Conservation (phyloP, 2,888 invertebrate species). For the Pammene fasciana region DNA sequence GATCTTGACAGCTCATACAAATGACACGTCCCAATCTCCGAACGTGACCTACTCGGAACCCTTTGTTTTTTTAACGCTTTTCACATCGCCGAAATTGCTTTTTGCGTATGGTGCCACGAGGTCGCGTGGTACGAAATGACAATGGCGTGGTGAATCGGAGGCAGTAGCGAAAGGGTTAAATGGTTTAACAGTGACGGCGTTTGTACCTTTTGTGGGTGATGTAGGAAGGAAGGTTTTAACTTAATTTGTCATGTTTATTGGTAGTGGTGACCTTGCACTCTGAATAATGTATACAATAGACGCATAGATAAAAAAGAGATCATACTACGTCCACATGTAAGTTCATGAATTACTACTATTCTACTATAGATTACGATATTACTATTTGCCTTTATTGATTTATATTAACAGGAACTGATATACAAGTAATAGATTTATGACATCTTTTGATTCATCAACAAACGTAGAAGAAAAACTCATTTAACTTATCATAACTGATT, state of each 20-base stretch:
- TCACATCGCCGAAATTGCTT: constrained; percentile 43
- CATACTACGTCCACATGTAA: too few relatives aligned
- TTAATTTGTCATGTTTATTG: constrained; percentile 16
- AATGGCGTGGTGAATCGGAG: constrained; percentile 33
- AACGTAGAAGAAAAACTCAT: too few relatives aligned
- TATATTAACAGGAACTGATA: too few relatives aligned
- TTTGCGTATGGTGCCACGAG: constrained; percentile 40
- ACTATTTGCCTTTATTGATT: too few relatives aligned
- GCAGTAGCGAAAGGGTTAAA: constrained; percentile 12
- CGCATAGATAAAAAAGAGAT: too few relatives aligned
- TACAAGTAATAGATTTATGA: too few relatives aligned
- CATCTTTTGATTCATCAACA: too few relatives aligned
- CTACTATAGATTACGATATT: too few relatives aligned
- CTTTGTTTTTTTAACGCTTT: constrained; percentile 51
- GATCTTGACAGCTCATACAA: constrained; percentile 57
- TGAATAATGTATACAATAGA: too few relatives aligned
- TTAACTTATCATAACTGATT: too few relatives aligned
- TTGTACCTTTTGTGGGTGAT: not conserved
- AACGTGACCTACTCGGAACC: constrained; percentile 45
- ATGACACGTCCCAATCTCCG: constrained; percentile 52
- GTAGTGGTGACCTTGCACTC: not conserved
- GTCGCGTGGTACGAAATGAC: constrained; percentile 41
- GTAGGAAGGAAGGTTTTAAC: constrained; percentile 21
- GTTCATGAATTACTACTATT: too few relatives aligned
- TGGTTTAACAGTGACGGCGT: not conserved